These are phyloP conservation scores for Pteronotus mesoamericanus DNA, from an alignment of 2,797 vertebrate species.

Conservation along the genomic window DNA sequence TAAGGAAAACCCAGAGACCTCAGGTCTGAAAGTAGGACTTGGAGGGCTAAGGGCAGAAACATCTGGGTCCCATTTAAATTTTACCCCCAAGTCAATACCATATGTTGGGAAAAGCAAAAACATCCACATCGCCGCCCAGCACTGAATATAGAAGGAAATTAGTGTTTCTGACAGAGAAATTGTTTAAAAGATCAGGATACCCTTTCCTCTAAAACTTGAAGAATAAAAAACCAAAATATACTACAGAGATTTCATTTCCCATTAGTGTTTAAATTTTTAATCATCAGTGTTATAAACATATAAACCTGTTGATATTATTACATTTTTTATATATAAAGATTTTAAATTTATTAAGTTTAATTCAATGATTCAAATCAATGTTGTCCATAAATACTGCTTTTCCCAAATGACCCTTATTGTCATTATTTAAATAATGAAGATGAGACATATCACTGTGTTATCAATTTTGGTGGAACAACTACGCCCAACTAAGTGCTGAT, in stretches of 20 bases:
- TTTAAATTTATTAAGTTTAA: conserved; percentile 71
- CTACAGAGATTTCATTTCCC: conserved; percentile 12
- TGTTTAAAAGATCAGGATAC: neutral
- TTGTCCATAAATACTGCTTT: conserved; percentile 67
- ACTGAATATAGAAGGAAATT: conserved; percentile 12
- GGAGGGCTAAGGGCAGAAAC: neutral
- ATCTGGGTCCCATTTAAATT: conserved; percentile 41
- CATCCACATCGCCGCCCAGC: neutral
- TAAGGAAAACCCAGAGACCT: neutral
- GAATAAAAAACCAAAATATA: conserved; percentile 35
- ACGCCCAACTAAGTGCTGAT: conserved; percentile 46
- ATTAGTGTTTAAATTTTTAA: conserved; percentile 47
- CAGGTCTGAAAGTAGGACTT: neutral
- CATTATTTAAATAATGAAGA: conserved; percentile 62
- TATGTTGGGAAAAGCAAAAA: neutral
- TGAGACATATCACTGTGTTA: conserved; percentile 57
- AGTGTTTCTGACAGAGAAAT: conserved; percentile 14
- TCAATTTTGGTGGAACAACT: neutral
- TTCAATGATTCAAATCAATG: conserved; percentile 71
- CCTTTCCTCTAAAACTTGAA: conserved; percentile 23
- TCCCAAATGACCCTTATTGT: conserved; percentile 54
- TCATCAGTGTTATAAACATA: conserved; percentile 24
- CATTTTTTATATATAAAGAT: conserved; percentile 51
- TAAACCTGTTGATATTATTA: conserved; percentile 37
- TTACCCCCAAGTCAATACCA: conserved; percentile 20